Conservation (phyloP, 2,888 invertebrate species). For the Alcis repandata region DNA sequence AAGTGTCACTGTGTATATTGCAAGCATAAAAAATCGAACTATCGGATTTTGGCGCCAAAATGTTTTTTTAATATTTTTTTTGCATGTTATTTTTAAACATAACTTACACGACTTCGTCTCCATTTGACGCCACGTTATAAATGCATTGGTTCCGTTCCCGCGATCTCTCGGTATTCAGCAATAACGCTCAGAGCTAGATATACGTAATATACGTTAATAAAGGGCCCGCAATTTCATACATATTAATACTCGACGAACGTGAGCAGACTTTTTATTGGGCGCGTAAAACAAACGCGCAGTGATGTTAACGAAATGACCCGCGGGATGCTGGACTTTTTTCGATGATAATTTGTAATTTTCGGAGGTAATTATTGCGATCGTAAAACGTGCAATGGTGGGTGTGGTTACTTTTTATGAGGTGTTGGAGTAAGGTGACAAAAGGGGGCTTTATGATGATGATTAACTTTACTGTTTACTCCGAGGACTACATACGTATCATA, state of each 20-base stretch:
- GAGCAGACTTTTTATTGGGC: slow-evolving; percentile 66
- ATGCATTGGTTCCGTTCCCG: slow-evolving; percentile 42
- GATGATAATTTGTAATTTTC: slow-evolving; percentile 62
- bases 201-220: slow-evolving; percentile 49
- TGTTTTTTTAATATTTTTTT: too few relatives aligned
- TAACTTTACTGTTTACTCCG: not conserved
- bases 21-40: too few relatives aligned
- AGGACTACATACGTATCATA: not conserved
- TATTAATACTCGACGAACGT: slow-evolving; percentile 70
- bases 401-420: slow-evolving; percentile 24
- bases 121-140: slow-evolving; percentile 20
- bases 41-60: too few relatives aligned
- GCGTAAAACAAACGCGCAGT: slow-evolving; percentile 68
- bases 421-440: not conserved
- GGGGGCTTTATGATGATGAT: not conserved
- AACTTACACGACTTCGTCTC: not conserved
- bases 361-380: slow-evolving; percentile 48
- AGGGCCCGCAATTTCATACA: slow-evolving; percentile 70
- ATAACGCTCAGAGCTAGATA: slow-evolving; percentile 44
- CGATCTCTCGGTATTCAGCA: slow-evolving; percentile 41
- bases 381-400: slow-evolving; percentile 13
- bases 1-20: too few relatives aligned
- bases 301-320: slow-evolving; percentile 71
- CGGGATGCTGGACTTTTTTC: slow-evolving; percentile 63
- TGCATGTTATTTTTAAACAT: too few relatives aligned